A percentile compares a stretch with the other conserved stretches of the same genome.
Evolutionary conservation across 2,113 vertebrate genomes (phyloP).

Genomic region (Peucedramus taeniatus): DNA sequence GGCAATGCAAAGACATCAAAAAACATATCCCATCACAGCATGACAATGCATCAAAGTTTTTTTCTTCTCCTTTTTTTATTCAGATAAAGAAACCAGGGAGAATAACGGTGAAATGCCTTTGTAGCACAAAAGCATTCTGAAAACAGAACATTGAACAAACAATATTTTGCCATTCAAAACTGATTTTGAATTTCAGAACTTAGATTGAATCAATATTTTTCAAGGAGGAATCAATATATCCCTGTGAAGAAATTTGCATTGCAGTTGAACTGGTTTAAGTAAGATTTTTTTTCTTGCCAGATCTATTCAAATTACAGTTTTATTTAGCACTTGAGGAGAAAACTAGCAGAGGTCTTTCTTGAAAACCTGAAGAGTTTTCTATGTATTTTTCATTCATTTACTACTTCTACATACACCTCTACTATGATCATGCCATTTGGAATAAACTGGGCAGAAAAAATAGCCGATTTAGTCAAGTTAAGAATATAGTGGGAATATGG

Average conservation of each 20-base stretch:
- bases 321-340: background rate
- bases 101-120: constrained; percentile 28
- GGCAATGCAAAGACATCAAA: constrained; percentile 70
- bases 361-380: background rate
- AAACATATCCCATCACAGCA: constrained; percentile 62
- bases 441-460: background rate
- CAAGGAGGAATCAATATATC: background rate
- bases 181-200: constrained; percentile 17
- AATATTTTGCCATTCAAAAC: constrained; percentile 21
- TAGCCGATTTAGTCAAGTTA: background rate
- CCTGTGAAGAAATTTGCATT: background rate
- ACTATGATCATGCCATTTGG: background rate
- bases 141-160: constrained; percentile 49
- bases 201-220: background rate
- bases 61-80: constrained; percentile 36
- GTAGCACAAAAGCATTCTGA: constrained; percentile 31
- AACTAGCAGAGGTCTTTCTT: background rate
- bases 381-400: background rate
- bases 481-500: background rate
- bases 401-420: background rate
- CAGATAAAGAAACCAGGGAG: constrained; percentile 57
- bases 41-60: constrained; percentile 68
- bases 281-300: background rate
- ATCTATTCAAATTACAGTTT: background rate
- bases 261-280: background rate